phyloP scores from a whole-genome alignment of 1,140 invertebrate genomes.

The Zaprionus inermis region DNA sequence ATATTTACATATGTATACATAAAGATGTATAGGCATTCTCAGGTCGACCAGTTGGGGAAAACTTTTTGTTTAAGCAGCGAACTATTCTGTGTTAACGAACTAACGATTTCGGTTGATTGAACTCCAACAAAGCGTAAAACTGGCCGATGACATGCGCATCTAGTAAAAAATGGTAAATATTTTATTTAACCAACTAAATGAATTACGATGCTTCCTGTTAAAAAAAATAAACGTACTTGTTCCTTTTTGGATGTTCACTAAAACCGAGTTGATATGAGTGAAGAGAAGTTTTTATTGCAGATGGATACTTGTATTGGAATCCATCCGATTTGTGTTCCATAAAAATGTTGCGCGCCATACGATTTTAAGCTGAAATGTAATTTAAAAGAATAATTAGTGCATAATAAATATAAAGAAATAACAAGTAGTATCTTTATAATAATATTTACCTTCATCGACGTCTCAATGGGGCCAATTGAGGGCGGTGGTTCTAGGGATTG shows the following conservation, averaged over 20 bases:
- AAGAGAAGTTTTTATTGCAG: background rate
- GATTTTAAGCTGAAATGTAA: background rate
- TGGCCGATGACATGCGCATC: slow-evolving; percentile 15
- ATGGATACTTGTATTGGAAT: background rate
- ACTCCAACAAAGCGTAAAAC: slow-evolving; percentile 66
- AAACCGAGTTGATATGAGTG: background rate
- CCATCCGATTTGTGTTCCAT: too few species aligned
- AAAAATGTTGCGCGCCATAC: too few species aligned
- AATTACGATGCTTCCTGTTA: slow-evolving; percentile 37
- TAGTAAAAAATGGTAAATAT: slow-evolving; percentile 45
- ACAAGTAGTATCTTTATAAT: background rate
- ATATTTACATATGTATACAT: background rate
- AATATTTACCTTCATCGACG: background rate
- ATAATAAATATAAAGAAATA: background rate
- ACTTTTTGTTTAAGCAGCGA: background rate
- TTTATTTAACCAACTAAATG: slow-evolving; percentile 67
- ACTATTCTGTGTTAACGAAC: slow-evolving; percentile 59
- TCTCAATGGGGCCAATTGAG: background rate
- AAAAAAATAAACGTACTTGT: background rate
- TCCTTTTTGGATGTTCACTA: background rate
- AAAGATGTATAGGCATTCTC: background rate
- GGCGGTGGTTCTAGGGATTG: too few species aligned
- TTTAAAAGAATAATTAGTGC: background rate
- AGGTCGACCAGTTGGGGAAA: background rate
- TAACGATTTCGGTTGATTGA: slow-evolving; percentile 72